Evolutionary conservation across 2,797 vertebrate genomes (phyloP).

Genomic region (Heliangelus exortis): DNA sequence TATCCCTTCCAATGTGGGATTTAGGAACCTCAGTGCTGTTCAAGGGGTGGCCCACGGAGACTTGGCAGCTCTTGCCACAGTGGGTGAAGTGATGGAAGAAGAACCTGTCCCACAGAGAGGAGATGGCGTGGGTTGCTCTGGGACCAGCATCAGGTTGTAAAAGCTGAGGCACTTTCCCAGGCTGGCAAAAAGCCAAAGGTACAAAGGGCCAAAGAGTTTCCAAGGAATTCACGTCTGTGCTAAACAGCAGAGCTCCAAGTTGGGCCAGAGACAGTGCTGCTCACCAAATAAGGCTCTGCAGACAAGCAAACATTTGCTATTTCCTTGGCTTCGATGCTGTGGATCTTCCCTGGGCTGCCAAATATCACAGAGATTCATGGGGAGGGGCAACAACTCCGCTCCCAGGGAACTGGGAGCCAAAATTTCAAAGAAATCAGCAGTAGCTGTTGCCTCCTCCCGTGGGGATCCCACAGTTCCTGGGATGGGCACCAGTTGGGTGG

Average conservation of each 20-base stretch:
- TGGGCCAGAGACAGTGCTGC: background rate
- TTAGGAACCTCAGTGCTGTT: background rate
- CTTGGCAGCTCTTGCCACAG: background rate
- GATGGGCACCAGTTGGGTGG: background rate
- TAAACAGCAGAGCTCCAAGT: background rate
- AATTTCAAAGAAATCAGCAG: background rate
- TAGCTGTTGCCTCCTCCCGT: background rate
- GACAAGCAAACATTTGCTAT: background rate
- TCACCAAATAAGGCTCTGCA: conserved; percentile 56
- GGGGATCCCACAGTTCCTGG: background rate
- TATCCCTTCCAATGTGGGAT: background rate
- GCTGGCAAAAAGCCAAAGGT: conserved; percentile 25
- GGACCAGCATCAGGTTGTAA: background rate
- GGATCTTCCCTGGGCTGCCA: conserved; percentile 25
- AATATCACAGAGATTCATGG: background rate
- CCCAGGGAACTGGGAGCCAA: background rate
- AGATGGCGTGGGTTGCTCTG: rapidly evolving
- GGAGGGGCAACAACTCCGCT: background rate
- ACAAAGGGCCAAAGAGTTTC: background rate
- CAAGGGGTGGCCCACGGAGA: background rate
- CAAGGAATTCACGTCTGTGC: background rate
- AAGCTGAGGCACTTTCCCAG: background rate
- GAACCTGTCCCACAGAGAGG: background rate
- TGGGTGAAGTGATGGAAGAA: background rate
- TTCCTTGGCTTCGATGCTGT: background rate